Evolutionary conservation across 53 echinoderm and acorn worm genomes (phyloP).

Genomic region (Echinarachnius parma): DNA sequence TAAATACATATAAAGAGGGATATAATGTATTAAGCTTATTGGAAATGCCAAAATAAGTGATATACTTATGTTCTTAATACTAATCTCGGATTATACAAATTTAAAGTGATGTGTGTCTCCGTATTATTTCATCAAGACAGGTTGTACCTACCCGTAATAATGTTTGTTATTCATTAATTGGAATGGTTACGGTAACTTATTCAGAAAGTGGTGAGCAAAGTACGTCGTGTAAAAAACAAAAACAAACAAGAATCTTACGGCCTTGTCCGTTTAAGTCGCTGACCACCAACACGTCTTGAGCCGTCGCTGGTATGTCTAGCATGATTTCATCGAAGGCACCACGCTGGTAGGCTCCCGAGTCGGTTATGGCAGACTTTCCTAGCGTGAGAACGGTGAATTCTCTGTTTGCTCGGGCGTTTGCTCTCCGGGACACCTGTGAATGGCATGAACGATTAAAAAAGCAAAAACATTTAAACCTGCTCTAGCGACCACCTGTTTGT

Average conservation of each 20-base stretch:
- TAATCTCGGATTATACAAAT: no score
- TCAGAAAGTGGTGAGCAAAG: background rate
- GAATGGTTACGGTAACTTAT: background rate
- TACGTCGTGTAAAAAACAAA: background rate
- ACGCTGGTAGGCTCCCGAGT: conserved; percentile 17
- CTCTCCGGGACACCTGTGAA: conserved; percentile 21
- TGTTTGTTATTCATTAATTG: background rate
- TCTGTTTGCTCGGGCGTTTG: conserved; percentile 21
- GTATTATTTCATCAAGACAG: background rate
- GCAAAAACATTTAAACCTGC: no score
- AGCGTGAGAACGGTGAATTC: conserved; percentile 32
- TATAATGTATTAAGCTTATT: no score
- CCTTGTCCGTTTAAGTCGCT: conserved; percentile 51
- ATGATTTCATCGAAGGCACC: conserved; percentile 78
- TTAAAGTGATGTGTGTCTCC: no score
- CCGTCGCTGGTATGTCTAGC: conserved; percentile 45
- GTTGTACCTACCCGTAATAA: background rate
- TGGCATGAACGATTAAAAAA: no score
- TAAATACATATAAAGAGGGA: no score
- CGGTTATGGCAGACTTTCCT: conserved; percentile 40
- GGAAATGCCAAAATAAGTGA: no score
- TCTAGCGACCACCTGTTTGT: no score
- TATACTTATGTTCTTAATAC: no score
- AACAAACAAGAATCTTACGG: conserved; percentile 38
- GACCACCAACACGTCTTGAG: conserved; percentile 36